phyloP scores from a whole-genome alignment of 2,113 vertebrate genomes.

The Haemorhous mexicanus region DNA sequence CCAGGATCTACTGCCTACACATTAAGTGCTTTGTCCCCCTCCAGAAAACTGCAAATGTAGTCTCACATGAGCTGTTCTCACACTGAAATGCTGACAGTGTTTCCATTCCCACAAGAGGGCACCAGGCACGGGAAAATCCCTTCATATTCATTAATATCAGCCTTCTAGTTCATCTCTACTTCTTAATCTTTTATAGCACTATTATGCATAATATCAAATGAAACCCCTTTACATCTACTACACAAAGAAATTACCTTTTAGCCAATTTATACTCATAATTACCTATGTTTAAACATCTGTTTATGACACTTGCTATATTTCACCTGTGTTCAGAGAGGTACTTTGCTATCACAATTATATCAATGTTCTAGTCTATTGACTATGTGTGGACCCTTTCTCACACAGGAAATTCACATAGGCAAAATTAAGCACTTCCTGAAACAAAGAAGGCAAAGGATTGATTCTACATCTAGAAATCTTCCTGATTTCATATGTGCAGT shows the following conservation, averaged over 20 bases:
- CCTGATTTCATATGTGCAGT: background rate
- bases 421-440: background rate
- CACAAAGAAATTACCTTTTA: background rate
- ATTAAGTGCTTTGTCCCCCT: background rate
- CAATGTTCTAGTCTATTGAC: background rate
- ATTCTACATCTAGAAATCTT: background rate
- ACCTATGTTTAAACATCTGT: background rate
- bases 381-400: background rate
- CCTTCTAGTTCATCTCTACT: background rate
- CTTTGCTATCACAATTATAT: background rate
- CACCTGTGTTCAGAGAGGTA: background rate
- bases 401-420: fast-evolving
- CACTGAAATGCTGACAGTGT: background rate
- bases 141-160: fast-evolving
- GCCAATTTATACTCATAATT: background rate
- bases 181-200: background rate
- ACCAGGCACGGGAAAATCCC: background rate
- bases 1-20: background rate
- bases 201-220: background rate
- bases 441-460: background rate
- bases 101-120: background rate
- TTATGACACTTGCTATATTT: background rate
- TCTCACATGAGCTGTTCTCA: background rate
- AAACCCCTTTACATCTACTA: background rate
- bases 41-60: background rate